Percentiles rank a stretch among this genome's conserved stretches.
Evolutionary conservation across 2,113 vertebrate species (phyloP).

Genomic region (Podarcis muralis): DNA sequence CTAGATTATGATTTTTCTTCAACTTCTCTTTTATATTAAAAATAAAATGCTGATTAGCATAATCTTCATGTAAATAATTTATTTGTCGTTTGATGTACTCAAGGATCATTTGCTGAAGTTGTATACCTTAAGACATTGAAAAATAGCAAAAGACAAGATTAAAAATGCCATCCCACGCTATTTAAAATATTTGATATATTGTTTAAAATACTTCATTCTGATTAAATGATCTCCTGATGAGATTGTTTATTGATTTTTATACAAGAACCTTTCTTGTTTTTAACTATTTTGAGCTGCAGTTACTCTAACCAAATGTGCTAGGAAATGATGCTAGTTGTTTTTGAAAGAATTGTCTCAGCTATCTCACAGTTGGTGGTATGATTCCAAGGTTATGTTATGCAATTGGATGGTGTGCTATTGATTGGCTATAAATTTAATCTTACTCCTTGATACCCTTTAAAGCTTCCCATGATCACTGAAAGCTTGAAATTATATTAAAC

Average conservation of each 20-base stretch:
- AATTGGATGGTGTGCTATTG: slow-evolving; percentile 69
- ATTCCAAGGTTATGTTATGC: slow-evolving; percentile 45
- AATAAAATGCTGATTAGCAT: background rate
- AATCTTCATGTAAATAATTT: background rate
- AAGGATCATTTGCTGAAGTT: background rate
- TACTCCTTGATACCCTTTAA: slow-evolving; percentile 74
- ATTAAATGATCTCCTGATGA: slow-evolving; percentile 48
- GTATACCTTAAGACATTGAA: background rate
- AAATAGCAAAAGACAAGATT: background rate
- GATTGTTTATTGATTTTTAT: slow-evolving; percentile 27
- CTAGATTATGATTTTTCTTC: background rate
- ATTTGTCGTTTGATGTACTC: background rate
- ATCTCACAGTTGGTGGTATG: slow-evolving; percentile 27
- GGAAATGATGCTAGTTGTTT: slow-evolving; percentile 37
- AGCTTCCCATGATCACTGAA: slow-evolving; percentile 39
- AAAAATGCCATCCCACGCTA: background rate
- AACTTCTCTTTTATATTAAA: background rate
- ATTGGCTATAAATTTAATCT: slow-evolving; percentile 75
- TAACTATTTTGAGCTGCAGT: slow-evolving; percentile 17
- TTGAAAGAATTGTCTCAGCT: slow-evolving; percentile 38
- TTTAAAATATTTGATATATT: background rate
- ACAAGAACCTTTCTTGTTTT: slow-evolving; percentile 31
- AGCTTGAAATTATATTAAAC: slow-evolving; percentile 32
- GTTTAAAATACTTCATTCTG: background rate
- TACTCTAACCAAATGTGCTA: background rate